A percentile compares a stretch with the other conserved stretches of the same genome.
phyloP scores from a whole-genome alignment of 2,797 vertebrate species.

The Gymnoscopelus microlampas region DNA sequence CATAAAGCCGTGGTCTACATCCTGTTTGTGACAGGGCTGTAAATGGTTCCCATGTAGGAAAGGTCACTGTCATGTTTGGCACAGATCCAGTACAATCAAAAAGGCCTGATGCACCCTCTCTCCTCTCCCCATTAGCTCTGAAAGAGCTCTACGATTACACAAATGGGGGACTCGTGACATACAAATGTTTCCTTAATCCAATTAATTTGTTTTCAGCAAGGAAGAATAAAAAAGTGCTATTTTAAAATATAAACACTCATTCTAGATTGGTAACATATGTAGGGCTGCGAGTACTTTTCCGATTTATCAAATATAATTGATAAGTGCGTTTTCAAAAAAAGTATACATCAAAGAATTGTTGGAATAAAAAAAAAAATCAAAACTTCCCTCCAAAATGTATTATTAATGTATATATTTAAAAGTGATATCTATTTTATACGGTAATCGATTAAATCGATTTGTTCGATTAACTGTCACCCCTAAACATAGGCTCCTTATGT shows the following conservation, averaged over 20 bases:
- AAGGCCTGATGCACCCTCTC: slow-evolving; percentile 14
- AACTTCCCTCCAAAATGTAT: too few relatives aligned
- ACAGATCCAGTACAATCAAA: slow-evolving; percentile 57
- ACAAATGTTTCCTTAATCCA: slow-evolving; percentile 16
- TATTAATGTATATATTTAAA: too few relatives aligned
- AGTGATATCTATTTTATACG: too few relatives aligned
- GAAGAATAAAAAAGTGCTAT: neutral
- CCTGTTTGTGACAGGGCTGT: slow-evolving; percentile 64
- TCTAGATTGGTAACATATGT: too few relatives aligned
- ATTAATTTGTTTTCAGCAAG: neutral
- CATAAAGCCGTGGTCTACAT: slow-evolving; percentile 53
- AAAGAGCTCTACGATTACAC: slow-evolving; percentile 34
- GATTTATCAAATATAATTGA: too few relatives aligned
- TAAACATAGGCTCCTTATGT: too few relatives aligned
- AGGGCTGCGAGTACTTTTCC: too few relatives aligned
- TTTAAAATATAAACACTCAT: neutral
- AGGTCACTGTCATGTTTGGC: slow-evolving; percentile 71
- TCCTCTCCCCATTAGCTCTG: slow-evolving; percentile 22
- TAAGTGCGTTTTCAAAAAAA: too few relatives aligned
- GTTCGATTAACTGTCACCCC: too few relatives aligned
- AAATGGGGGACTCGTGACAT: slow-evolving; percentile 13
- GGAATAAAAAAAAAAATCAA: too few relatives aligned
- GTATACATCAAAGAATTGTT: too few relatives aligned
- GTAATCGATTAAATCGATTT: too few relatives aligned
- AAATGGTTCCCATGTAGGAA: slow-evolving; percentile 54